A percentile compares a stretch with the other conserved stretches of the same genome.
These are phyloP conservation scores for Atta colombica DNA, from an alignment of 1,140 invertebrate genomes.

Conservation along the genomic window DNA sequence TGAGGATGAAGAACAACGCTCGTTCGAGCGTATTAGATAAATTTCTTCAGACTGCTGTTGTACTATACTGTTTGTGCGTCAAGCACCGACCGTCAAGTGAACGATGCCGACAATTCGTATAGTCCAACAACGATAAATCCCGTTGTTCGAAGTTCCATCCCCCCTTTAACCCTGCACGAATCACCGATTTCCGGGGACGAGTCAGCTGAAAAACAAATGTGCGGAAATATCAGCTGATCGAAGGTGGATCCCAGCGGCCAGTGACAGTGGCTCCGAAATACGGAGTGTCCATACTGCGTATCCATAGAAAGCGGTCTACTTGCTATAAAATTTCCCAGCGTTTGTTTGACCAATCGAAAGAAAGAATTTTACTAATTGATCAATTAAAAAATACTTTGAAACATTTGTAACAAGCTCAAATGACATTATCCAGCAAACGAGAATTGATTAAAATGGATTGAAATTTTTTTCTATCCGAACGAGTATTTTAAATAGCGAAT, in stretches of 20 bases:
- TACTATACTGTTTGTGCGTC: background rate
- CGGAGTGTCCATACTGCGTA: background rate
- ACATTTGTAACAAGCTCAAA: background rate
- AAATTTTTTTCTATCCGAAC: too few relatives aligned
- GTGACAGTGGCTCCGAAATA: background rate
- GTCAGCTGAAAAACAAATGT: conserved; percentile 29
- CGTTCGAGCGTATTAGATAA: background rate
- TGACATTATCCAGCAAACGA: background rate
- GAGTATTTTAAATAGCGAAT: too few relatives aligned
- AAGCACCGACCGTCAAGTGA: background rate
- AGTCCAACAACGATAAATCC: background rate
- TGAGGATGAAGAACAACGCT: background rate
- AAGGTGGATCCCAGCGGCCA: background rate
- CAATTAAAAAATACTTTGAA: too few relatives aligned
- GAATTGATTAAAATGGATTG: too few relatives aligned
- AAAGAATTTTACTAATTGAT: too few relatives aligned
- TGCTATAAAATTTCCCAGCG: too few relatives aligned
- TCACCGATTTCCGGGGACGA: conserved; percentile 4
- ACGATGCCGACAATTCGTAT: background rate
- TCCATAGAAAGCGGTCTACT: background rate
- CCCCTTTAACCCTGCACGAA: background rate
- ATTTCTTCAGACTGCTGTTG: background rate
- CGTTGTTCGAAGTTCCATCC: conserved; percentile 42
- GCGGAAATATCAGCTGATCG: conserved; percentile 45
- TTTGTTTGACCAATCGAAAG: too few relatives aligned